Base-by-base conservation (phyloP, 2,888 invertebrate species). In the Andrena haemorrhoa region DNA sequence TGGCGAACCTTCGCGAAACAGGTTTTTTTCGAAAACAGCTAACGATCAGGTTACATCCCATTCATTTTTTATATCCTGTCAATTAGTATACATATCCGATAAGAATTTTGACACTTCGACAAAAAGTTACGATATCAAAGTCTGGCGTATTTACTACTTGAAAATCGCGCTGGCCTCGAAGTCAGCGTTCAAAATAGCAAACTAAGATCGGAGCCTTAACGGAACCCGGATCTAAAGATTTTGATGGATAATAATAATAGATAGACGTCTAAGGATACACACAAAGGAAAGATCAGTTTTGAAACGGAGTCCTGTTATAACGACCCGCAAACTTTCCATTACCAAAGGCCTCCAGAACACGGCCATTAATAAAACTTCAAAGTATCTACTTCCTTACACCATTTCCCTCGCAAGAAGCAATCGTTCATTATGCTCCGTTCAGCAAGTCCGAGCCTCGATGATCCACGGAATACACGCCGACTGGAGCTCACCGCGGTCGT, bases 1-100 rank as follows among this genome's bases (percentile, higher is more conserved):
- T 75, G 72, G 56, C 58, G 73, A 77, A 33, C 73, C 76, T 85
- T 82, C 84, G 73, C 33, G 71, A 71, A 56, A 12, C 23, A 56
- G 26, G 23, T 23, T 10, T 23, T 56, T 56, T 10, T 23, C n/a
- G 1, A 26, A 23, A 56, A 26, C 10, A 4, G 47, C n/a, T 41
- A 31, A 33, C 29, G 20, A 53, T 47, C 64, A 71, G 10, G 56
- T 33, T 20, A 26, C 41, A 10, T 56, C 23, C 6, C 33, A 29
- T 20, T 51, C 8, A n/a, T 12, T 20, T 51, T 35, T 60, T 41
- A 10, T 51, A 6, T 8, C 16, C 1, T 6, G n/a, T 41, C 10
- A 10, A 69, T 41, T 23, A 23, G 29, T 51, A 47, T 5, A n/a
- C 16, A 16, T 29, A 41, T 41, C 3, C n/a, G 16, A 47, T 23